phyloP scores from a whole-genome alignment of 2,113 vertebrate genomes.

The Prinia subflava region DNA sequence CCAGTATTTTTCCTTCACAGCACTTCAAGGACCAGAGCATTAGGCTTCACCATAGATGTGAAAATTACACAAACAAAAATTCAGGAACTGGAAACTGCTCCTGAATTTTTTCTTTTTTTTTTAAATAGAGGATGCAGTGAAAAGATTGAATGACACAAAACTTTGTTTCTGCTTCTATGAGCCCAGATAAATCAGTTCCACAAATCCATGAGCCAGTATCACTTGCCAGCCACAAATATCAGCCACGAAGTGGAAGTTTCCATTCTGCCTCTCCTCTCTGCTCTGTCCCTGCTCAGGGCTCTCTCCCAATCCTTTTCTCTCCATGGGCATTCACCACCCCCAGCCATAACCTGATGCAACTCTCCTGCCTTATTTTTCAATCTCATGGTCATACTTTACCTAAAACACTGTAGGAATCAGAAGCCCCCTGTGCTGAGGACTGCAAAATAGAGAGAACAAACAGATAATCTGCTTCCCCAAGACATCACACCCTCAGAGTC shows the following conservation, averaged over 20 bases:
- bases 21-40: not conserved
- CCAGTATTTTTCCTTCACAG: not conserved
- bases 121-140: not conserved
- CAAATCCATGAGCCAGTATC: not conserved
- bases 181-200: not conserved
- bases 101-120: not conserved
- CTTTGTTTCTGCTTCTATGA: not conserved
- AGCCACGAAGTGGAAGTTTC: not conserved
- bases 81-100: not conserved
- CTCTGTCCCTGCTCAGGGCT: not conserved
- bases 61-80: not conserved
- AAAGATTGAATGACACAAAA: not conserved
- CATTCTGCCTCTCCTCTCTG: not conserved
- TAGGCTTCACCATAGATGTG: not conserved
- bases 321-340: not conserved
- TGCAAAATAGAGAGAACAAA: not conserved
- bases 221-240: not conserved
- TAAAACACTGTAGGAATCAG: rapidly evolving
- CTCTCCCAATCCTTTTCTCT: not conserved
- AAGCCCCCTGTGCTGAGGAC: not conserved
- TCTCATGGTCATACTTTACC: not conserved
- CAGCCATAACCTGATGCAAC: not conserved
- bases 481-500: not conserved
- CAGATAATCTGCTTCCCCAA: not conserved
- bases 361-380: not conserved